Evolutionary conservation across 2,797 vertebrate species (phyloP), one percentile per base, ranked within the genome.

Genomic region (Takifugu ocellatus): DNA sequence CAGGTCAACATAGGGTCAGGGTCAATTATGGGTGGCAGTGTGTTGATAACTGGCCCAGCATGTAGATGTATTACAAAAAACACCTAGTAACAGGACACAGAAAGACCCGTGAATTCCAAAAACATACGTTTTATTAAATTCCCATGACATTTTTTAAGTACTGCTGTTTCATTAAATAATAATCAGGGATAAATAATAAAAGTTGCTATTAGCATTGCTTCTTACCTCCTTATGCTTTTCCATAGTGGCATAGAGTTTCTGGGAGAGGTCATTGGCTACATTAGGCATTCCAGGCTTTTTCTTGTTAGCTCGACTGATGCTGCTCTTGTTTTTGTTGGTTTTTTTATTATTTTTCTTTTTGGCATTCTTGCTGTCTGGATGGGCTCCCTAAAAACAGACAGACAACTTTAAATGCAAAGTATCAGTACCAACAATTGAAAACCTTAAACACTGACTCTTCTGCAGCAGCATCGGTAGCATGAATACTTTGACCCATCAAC

Each of bases 331-430:
- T 87, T 98, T 98, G 87, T 94, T 98, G 69, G 95, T 96, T 83
- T 98, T 98, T 86, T 96, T 99, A 80, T 94, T 99, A 77, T 98
- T 98, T 88, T 97, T 96, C 81, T 95, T 98, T 92, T 99, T 95
- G 88, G 0, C 93, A 89, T 63, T 93, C 91, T 86, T 90, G 84
- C 78, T 89, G 84, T 87, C 88, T 78, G 93, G 89, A 44, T 93
- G 95, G 55, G 92, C 91, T 61, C 96, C 97, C 88, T 89, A 65
- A 21, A 66, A 78, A 74, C 16, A 73, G 0, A 92, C 3, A 54
- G 52, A 72, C 33, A 51, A 21, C 21, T 21, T 21, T n/a, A 21
- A 54, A 66, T n/a, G 16, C 65, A 76, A 11, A 11, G 33, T 33
- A 2, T 8, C 8, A 33, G 33, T 11, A 3, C 8, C 8, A 33